Evolutionary conservation across 2,113 vertebrate genomes (phyloP).

Genomic region (Alectura lathami): DNA sequence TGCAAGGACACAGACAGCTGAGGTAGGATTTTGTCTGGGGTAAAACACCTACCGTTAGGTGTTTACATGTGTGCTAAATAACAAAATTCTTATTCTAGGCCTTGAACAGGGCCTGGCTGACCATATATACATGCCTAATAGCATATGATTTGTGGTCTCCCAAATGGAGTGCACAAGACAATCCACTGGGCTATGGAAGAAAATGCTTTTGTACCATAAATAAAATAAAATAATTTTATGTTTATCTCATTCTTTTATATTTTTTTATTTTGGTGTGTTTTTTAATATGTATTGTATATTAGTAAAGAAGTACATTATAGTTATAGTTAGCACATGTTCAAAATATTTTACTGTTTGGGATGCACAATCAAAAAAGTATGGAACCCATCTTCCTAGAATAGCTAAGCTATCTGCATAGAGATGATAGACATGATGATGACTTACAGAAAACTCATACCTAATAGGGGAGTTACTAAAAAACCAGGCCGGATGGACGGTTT

Average conservation of each 20-base stretch:
- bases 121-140: background rate
- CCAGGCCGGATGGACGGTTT: background rate
- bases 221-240: background rate
- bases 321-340: accelerated
- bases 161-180: background rate
- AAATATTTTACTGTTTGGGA: accelerated
- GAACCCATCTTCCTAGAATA: background rate
- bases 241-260: background rate
- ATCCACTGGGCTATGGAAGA: accelerated
- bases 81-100: background rate
- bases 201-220: background rate
- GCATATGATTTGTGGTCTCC: background rate
- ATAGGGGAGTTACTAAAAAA: background rate
- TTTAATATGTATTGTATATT: background rate
- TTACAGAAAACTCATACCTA: background rate
- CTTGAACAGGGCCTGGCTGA: background rate
- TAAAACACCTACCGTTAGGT: background rate
- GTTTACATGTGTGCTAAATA: background rate
- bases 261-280: background rate
- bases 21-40: background rate
- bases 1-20: background rate
- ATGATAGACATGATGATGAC: background rate
- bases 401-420: background rate
- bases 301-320: background rate
- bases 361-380: background rate